These are phyloP conservation scores for Limnephilus lunatus DNA, from an alignment of 2,888 invertebrate species.

Conservation along the genomic window DNA sequence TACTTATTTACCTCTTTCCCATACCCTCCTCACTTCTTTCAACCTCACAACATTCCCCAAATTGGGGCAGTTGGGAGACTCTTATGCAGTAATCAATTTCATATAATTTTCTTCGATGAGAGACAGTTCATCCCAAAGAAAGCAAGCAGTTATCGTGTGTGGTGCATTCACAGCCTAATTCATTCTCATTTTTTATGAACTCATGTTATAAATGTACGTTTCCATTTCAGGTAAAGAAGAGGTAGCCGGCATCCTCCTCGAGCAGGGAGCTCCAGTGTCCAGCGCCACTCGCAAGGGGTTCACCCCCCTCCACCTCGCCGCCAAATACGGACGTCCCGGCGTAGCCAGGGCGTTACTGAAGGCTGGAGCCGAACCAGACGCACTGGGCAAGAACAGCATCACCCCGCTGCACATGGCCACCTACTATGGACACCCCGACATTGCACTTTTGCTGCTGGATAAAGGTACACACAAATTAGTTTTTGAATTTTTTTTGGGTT, in stretches of 20 bases:
- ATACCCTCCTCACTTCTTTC: no score
- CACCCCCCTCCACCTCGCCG: conserved; percentile 96
- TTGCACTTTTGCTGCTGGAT: conserved; percentile 92
- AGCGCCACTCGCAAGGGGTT: conserved; percentile 98
- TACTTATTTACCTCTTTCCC: no score
- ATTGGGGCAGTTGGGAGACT: no score
- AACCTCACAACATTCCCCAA: no score
- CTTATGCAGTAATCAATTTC: no score
- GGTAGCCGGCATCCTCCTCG: conserved; percentile 92
- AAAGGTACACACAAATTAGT: conserved; percentile 78
- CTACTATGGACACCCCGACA: conserved; percentile 96
- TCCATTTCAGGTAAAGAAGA: conserved; percentile 83
- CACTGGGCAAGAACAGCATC: conserved; percentile 95
- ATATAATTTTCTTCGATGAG: no score
- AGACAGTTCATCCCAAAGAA: no score
- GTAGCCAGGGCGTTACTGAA: conserved; percentile 92
- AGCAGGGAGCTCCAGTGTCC: conserved; percentile 92
- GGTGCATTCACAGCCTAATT: neutral
- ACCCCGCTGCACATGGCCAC: conserved; percentile 98
- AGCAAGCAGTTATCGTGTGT: no score
- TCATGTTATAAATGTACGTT: neutral
- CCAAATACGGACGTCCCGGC: conserved; percentile 96
- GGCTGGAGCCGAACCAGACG: conserved; percentile 91
- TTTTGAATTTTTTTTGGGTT: neutral
- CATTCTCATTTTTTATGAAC: neutral